A percentile compares a stretch with the other conserved stretches of the same genome.
Evolutionary conservation across 2,888 invertebrate species (phyloP).

Genomic region (Phengaris alcon): DNA sequence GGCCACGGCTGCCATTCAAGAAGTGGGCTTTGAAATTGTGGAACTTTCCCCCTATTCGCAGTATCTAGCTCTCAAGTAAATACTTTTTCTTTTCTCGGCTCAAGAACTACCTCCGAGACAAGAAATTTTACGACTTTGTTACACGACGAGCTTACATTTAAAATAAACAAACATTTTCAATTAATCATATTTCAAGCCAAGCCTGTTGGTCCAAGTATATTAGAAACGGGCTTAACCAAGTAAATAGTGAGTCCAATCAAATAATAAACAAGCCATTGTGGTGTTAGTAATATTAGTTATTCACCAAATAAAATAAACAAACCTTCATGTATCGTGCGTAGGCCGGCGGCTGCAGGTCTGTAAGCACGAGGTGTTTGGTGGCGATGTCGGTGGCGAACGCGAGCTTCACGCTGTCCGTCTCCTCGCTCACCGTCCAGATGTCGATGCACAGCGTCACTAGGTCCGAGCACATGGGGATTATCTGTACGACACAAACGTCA

Average conservation of each 20-base stretch:
- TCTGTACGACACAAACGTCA: conserved; percentile 48
- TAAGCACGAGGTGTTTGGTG: conserved; percentile 89
- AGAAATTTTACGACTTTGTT: no score
- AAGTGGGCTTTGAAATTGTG: no score
- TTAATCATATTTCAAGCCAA: no score
- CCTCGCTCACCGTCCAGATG: conserved; percentile 93
- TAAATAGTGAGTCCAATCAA: neutral
- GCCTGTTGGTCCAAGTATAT: no score
- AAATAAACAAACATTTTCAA: no score
- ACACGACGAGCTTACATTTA: no score
- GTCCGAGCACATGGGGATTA: conserved; percentile 89
- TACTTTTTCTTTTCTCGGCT: no score
- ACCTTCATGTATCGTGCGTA: conserved; percentile 94
- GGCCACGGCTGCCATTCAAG: no score
- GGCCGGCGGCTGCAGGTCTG: conserved; percentile 93
- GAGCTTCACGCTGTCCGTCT: conserved; percentile 89
- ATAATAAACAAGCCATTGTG: neutral
- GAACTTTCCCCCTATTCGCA: no score
- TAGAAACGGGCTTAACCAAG: neutral
- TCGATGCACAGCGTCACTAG: conserved; percentile 92
- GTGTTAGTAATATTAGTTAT: no score
- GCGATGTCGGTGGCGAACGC: conserved; percentile 93
- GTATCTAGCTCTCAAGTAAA: no score
- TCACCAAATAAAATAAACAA: conserved; percentile 34
- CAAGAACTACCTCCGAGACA: no score